These are phyloP conservation scores for Auanema sp. DNA, from an alignment of 2,888 invertebrate species.

Conservation along the genomic window DNA sequence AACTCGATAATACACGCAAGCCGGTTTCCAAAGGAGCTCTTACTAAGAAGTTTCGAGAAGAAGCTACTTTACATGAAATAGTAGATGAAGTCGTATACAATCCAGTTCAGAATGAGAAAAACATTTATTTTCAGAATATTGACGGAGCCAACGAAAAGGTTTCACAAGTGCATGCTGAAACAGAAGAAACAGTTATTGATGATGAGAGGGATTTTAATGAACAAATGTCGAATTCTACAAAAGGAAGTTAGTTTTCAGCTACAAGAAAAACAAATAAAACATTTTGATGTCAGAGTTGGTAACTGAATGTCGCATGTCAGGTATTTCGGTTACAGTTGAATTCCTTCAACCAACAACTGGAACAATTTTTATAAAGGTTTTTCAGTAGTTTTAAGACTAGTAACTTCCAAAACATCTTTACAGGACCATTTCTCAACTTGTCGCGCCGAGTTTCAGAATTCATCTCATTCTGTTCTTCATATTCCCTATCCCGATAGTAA, in stretches of 20 bases:
- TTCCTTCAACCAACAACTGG: slow-evolving; percentile 53
- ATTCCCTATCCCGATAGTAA: slow-evolving; percentile 55
- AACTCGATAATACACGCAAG: too few species aligned
- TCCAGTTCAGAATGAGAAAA: not conserved
- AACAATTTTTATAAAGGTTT: slow-evolving; percentile 57
- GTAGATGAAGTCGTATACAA: not conserved
- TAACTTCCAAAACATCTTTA: slow-evolving; percentile 12
- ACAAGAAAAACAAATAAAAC: not conserved
- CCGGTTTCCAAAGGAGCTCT: too few species aligned
- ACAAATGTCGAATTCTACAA: slow-evolving; percentile 15
- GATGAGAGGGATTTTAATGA: slow-evolving; percentile 31
- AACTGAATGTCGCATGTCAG: slow-evolving; percentile 60
- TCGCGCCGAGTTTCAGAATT: slow-evolving; percentile 29
- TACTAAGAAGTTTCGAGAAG: too few species aligned
- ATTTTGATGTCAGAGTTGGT: slow-evolving; percentile 34
- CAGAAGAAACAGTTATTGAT: slow-evolving; percentile 33
- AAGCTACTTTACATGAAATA: not conserved
- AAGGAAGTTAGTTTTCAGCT: slow-evolving; percentile 14
- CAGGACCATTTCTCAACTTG: slow-evolving; percentile 42
- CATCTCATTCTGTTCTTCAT: slow-evolving; percentile 43
- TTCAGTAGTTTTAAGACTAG: not conserved
- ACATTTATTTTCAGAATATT: slow-evolving; percentile 5
- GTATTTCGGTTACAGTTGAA: slow-evolving; percentile 46
- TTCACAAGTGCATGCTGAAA: slow-evolving; percentile 3
- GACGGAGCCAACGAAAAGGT: slow-evolving; percentile 9